A percentile compares a stretch with the other conserved stretches of the same genome.
Evolutionary conservation across 2,113 vertebrate genomes (phyloP).

Genomic region (Zapus hudsonius): DNA sequence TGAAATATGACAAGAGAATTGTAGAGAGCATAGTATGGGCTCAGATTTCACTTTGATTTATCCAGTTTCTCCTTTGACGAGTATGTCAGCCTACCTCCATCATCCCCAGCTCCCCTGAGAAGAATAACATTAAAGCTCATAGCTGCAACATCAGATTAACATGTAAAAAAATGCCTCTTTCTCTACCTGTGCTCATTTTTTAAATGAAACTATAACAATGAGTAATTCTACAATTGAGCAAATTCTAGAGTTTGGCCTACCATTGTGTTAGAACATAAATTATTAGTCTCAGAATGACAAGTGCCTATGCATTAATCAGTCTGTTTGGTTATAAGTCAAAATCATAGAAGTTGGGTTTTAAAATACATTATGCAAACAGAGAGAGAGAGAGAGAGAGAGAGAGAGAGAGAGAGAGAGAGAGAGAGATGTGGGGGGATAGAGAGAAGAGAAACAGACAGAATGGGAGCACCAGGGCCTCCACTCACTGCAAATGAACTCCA

Average conservation of each 20-base stretch:
- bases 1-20: conserved; percentile 2
- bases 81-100: neutral
- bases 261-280: neutral
- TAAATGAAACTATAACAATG: neutral
- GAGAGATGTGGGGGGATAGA: too few relatives aligned
- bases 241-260: neutral
- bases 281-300: neutral
- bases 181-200: neutral
- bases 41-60: neutral
- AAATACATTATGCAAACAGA: neutral
- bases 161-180: neutral
- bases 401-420: too few relatives aligned
- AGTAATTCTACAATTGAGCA: neutral
- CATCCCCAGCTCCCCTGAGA: neutral
- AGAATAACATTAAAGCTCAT: neutral
- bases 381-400: too few relatives aligned
- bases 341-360: neutral
- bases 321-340: neutral
- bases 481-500: too few relatives aligned
- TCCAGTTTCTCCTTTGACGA: neutral
- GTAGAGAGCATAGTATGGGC: neutral
- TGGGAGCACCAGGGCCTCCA: too few relatives aligned
- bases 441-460: too few relatives aligned
- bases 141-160: neutral
- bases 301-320: neutral